phyloP scores from a whole-genome alignment of 2,888 invertebrate species.

The Drosophila yooni region DNA sequence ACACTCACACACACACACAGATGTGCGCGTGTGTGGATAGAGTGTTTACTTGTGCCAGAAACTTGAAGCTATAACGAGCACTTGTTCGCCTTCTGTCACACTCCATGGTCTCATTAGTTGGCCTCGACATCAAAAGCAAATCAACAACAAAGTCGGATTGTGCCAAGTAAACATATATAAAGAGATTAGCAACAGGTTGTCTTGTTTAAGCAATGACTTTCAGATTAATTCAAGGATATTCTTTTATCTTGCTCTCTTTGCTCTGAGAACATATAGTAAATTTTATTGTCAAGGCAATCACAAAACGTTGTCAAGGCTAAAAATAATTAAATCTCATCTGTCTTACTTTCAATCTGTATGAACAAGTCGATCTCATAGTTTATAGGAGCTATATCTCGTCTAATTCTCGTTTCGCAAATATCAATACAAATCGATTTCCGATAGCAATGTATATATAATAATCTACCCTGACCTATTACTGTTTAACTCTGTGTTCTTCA shows the following conservation, averaged over 20 bases:
- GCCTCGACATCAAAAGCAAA: neutral
- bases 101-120: constrained; percentile 35
- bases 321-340: neutral
- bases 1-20: constrained; percentile 6
- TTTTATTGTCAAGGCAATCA: neutral
- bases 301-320: neutral
- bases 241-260: neutral
- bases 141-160: neutral
- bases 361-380: neutral
- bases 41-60: neutral
- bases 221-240: neutral
- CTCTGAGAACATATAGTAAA: neutral
- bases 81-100: neutral
- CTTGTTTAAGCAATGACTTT: neutral
- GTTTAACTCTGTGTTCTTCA: too few relatives aligned
- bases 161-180: neutral
- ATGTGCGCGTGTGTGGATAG: neutral
- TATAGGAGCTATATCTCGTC: neutral
- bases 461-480: too few relatives aligned
- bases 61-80: constrained; percentile 26
- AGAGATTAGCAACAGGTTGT: neutral
- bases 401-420: neutral
- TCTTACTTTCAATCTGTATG: neutral
- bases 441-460: neutral
- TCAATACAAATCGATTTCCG: neutral